These are phyloP conservation scores for Lumbricus terrestris DNA, from an alignment of 2,888 invertebrate genomes.

Conservation along the genomic window DNA sequence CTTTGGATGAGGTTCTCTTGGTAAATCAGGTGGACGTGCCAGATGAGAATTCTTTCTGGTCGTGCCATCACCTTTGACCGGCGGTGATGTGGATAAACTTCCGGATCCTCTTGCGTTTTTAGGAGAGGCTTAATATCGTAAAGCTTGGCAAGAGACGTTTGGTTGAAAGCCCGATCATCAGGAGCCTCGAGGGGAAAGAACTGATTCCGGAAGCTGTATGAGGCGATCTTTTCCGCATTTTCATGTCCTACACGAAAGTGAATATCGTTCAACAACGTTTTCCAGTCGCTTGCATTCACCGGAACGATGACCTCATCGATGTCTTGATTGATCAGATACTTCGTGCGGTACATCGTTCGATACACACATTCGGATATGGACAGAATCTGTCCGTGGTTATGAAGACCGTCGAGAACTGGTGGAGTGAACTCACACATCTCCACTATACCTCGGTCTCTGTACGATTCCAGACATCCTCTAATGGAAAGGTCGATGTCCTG, in stretches of 20 bases:
- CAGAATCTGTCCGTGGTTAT: neutral
- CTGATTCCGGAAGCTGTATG: constrained; percentile 12
- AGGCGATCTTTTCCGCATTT: neutral
- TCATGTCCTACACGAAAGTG: neutral
- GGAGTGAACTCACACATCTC: neutral
- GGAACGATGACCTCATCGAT: neutral
- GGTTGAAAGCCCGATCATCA: neutral
- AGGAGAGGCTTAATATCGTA: neutral
- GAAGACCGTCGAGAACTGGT: neutral
- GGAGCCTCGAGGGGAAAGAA: constrained; percentile 3
- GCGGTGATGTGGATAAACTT: neutral
- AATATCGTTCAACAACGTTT: neutral
- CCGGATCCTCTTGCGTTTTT: neutral
- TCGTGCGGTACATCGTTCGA: constrained; percentile 12
- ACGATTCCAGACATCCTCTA: neutral
- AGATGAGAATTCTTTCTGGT: neutral
- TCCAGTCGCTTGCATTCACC: neutral
- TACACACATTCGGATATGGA: neutral
- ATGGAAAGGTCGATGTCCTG: neutral
- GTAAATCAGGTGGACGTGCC: neutral
- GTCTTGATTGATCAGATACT: neutral
- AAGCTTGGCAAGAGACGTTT: neutral
- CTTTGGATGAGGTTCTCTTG: neutral
- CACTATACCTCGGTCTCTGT: neutral
- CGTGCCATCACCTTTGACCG: neutral